Base-by-base conservation (phyloP, 2,888 invertebrate species). In the Cosmopolites sordidus region DNA sequence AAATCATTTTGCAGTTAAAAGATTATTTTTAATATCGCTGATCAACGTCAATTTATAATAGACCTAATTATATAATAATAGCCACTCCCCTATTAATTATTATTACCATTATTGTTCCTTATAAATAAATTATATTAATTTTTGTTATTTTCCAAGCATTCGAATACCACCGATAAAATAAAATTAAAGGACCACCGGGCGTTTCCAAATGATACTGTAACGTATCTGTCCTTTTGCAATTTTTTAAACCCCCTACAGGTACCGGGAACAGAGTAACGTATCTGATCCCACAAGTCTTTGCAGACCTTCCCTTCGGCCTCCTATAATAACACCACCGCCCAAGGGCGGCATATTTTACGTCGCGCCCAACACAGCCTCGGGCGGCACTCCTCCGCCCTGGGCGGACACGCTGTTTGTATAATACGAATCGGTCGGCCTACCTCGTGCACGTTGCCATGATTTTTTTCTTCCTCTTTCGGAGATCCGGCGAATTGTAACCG, bases 381-480 rank as follows among this genome's bases (percentile, higher is more conserved):
- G 61, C 62, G 66, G 66, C 69, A 67, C 70, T 69, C 69, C 69
- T 69, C 68, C 63, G 69, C 71, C 67, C 62, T 58, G 58, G 64
- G 71, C 68, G 64, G 68, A 69, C 71, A 71, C 72, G 71, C 67
- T 68, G 67, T 70, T 68, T 69, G 66, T 70, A 71, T 69, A 70
- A 70, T 70, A 65, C 49, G 54, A 48, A 48, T 54, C 54, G 54
- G 30, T 46, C 49, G 49, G 49, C 44, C 41, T 54, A 45, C 45
- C 54, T 54, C 48, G 54, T 44, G 54, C 54, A 46, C 49, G 33
- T 39, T 65, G 64, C 64, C 66, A 65, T 64, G 64, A 66, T 62
- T 61, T 63, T 58, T 62, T 53, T 59, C 56, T 60, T 33, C 49
- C 58, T 48, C 58, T 60, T 52, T 48, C 41, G 50, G 39, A 37